phyloP scores from a whole-genome alignment of 2,113 vertebrate species.

The Neogale vison region DNA sequence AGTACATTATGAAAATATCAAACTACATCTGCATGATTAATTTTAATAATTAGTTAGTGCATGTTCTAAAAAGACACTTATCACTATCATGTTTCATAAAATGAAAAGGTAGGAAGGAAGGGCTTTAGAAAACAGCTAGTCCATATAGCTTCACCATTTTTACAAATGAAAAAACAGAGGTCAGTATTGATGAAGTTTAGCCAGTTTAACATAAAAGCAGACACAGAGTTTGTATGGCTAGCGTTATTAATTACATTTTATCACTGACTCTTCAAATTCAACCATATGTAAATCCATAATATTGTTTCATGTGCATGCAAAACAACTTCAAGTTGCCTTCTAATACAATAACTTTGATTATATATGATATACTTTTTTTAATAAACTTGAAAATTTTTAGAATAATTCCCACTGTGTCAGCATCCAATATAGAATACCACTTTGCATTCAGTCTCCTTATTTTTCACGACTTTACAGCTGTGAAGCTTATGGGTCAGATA shows the following conservation, averaged over 20 bases:
- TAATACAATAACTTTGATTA: not conserved
- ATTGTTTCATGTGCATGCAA: not conserved
- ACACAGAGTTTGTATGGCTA: not conserved
- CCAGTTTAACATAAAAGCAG: not conserved
- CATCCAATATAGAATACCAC: not conserved
- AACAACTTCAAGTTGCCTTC: not conserved
- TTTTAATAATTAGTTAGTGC: slow-evolving; percentile 1
- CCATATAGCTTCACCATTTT: not conserved
- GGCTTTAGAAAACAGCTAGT: not conserved
- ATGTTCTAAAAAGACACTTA: not conserved
- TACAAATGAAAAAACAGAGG: not conserved
- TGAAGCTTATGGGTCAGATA: not conserved
- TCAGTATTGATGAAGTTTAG: not conserved
- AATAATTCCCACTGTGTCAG: not conserved
- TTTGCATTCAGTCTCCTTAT: not conserved
- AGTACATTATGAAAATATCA: not conserved
- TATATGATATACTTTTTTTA: not conserved
- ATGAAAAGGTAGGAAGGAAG: not conserved
- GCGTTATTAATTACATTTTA: not conserved
- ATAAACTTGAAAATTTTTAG: not conserved
- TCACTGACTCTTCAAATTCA: not conserved
- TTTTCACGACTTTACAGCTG: not conserved
- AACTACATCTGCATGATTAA: not conserved
- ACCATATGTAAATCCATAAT: not conserved
- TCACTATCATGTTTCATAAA: not conserved